Evolutionary conservation across 1,140 invertebrate species (phyloP), one percentile per base, ranked within the genome.

Genomic region (Pseudomyrmex gracilis): DNA sequence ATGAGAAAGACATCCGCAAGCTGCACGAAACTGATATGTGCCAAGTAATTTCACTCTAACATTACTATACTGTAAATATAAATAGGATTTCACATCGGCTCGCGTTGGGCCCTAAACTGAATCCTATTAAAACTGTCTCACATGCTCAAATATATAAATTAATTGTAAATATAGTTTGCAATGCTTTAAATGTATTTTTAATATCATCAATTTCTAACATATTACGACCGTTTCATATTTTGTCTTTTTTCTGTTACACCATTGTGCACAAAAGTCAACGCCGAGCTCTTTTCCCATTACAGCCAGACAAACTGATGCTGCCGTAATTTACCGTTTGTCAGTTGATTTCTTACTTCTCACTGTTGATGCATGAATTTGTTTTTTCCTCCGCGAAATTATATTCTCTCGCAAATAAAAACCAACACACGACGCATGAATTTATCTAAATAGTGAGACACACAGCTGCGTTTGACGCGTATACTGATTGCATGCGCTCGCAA

Each of bases 401-500:
- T 24, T 58, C 22, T 13, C 24, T 55, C 53, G 49, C n/a, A 24
- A 20, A 34, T 73, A 86, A 80, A 68, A 60, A 60, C 12, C 22
- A 55, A 86, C 51, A 63, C 85, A 87, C 51, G 55, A 58, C 45
- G 64, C 78, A 86, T 76, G 85, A 9, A 20, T 13, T 57, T 55
- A 63, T 53, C 12, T 51, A n/a, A 43, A 66, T 83, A 70, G 22
- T 4, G 47, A 24, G 15, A 83, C 58, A 70, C 58, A 70, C 58
- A 49, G 58, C 70, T 70, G 68, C 85, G 71, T 12, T 70, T 80
- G 66, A 80, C 66, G 43, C 66, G 34, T 34, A 13, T 71, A 83
- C 24, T 45, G 15, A 82, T 64, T 83, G 85, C 86, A 86, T 87
- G 85, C 66, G 78, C 73, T 87, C 45, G 67, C 53, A 53, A 67